A percentile compares a stretch with the other conserved stretches of the same genome.
Conservation (phyloP, 1,140 invertebrate genomes). For the Cyrtorhinus lividipennis region DNA sequence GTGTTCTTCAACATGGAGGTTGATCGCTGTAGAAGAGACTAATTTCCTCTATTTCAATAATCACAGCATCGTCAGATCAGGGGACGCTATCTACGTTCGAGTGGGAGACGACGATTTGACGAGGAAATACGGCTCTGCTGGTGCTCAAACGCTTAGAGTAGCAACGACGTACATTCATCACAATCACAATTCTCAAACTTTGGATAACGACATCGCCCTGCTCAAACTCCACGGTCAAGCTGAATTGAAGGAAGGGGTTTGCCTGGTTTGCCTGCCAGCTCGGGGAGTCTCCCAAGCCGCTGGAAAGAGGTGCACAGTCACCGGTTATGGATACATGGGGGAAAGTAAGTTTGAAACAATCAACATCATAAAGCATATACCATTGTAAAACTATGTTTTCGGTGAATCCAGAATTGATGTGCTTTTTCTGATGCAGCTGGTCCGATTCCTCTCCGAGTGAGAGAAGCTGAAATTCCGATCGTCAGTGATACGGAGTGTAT, state of each 20-base stretch:
- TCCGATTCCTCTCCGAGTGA: slow-evolving; percentile 72
- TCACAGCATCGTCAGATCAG: slow-evolving; percentile 72
- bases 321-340: slow-evolving; percentile 87
- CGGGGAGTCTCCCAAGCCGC: slow-evolving; percentile 69
- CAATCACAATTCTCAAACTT: slow-evolving; percentile 88
- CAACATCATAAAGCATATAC: not conserved
- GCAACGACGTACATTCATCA: slow-evolving; percentile 91
- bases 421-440: slow-evolving; percentile 44
- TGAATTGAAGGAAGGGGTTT: slow-evolving; percentile 69
- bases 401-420: no score
- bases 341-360: slow-evolving; percentile 54
- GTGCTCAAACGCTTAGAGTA: slow-evolving; percentile 73
- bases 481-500: slow-evolving; percentile 85
- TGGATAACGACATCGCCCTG: slow-evolving; percentile 91
- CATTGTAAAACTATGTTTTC: no score
- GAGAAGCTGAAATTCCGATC: slow-evolving; percentile 83
- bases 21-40: not conserved
- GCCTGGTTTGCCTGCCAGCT: slow-evolving; percentile 74
- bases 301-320: slow-evolving; percentile 79
- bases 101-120: slow-evolving; percentile 88
- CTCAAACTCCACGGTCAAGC: slow-evolving; percentile 82
- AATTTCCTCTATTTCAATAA: not conserved
- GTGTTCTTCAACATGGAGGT: not conserved
- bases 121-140: slow-evolving; percentile 67
- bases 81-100: slow-evolving; percentile 78